Conservation (phyloP, 1,140 invertebrate species). For the Bombus affinis region DNA sequence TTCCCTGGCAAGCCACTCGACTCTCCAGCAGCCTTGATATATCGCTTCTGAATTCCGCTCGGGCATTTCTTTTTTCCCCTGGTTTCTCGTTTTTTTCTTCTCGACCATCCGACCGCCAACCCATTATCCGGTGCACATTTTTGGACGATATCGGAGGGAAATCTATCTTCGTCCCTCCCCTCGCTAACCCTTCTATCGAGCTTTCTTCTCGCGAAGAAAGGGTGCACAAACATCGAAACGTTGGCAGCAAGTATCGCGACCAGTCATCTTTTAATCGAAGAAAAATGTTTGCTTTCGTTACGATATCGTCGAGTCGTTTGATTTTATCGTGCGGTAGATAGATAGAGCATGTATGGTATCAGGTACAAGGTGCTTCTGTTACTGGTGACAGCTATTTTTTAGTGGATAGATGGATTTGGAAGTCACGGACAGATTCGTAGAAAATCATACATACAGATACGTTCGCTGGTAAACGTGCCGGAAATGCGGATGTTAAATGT, state of each 20-base stretch:
- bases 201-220: slow-evolving; percentile 17
- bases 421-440: neutral
- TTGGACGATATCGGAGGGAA: slow-evolving; percentile 9
- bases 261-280: slow-evolving; percentile 20
- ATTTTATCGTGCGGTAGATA: neutral
- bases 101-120: neutral
- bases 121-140: slow-evolving; percentile 27
- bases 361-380: neutral
- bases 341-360: neutral
- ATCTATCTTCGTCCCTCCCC: slow-evolving; percentile 6
- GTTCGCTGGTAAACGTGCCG: neutral
- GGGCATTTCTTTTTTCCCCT: neutral
- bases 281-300: slow-evolving; percentile 15
- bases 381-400: neutral
- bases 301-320: neutral
- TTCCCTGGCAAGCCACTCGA: slow-evolving; percentile 42
- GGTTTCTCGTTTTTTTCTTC: neutral
- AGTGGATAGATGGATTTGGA: neutral
- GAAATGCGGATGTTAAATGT: neutral
- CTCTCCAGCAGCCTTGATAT: slow-evolving; percentile 22
- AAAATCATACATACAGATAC: neutral
- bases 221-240: slow-evolving; percentile 8
- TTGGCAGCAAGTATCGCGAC: slow-evolving; percentile 9
- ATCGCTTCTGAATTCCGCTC: slow-evolving; percentile 44
- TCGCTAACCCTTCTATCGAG: neutral